Conservation (phyloP, 2,113 vertebrate genomes). For the Orientallactaga bullata region DNA sequence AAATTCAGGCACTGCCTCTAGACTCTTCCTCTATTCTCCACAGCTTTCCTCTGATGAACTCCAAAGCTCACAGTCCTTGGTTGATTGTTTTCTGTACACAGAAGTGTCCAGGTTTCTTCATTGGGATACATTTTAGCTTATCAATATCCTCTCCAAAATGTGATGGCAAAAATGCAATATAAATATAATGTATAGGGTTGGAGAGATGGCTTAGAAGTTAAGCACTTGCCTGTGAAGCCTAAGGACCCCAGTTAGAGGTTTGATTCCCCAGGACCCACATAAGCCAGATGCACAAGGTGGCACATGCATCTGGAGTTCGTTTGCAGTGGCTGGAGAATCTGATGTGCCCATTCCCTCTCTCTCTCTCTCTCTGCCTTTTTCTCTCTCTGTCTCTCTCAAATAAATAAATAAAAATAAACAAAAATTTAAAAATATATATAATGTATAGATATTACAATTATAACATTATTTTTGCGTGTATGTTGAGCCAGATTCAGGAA, state of each 20-base stretch:
- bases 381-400: too few species aligned
- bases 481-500: conserved; percentile 46
- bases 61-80: neutral
- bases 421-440: too few species aligned
- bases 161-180: neutral
- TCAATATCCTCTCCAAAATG: conserved; percentile 41
- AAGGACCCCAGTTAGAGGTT: too few species aligned
- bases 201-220: too few species aligned
- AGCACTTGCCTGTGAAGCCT: too few species aligned
- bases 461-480: conserved; percentile 32
- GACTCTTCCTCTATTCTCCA: neutral
- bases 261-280: too few species aligned
- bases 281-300: too few species aligned
- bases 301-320: too few species aligned
- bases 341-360: too few species aligned
- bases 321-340: too few species aligned
- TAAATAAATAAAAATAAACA: too few species aligned
- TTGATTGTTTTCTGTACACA: neutral
- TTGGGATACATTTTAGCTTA: neutral
- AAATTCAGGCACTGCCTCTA: neutral
- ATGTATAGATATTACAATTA: neutral
- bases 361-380: too few species aligned
- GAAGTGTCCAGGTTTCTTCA: neutral
- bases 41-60: neutral
- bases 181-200: neutral